Conservation (phyloP, 2,888 invertebrate genomes). For the Sphaerophoria taeniata region DNA sequence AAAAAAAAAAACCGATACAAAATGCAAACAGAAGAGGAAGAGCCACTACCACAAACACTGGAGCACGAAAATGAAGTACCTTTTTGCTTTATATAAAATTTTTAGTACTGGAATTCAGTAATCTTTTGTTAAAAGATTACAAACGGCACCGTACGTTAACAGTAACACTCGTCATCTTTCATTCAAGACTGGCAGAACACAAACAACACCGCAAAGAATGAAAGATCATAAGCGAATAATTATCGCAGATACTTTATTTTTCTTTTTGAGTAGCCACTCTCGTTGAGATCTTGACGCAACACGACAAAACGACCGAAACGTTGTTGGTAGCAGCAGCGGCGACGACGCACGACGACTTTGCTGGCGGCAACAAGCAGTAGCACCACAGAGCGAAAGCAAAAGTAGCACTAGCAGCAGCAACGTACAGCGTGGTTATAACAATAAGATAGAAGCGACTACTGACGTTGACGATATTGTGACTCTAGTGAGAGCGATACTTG, state of each 20-base stretch:
- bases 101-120: conserved; percentile 46
- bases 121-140: conserved; percentile 64
- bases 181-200: conserved; percentile 42
- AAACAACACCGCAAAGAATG: conserved; percentile 63
- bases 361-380: conserved; percentile 10
- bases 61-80: conserved; percentile 17
- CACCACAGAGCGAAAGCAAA: conserved; percentile 16
- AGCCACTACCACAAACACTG: not conserved
- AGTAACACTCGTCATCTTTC: conserved; percentile 63
- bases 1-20: conserved; percentile 42
- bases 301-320: too few relatives aligned
- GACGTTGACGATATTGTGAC: conserved; percentile 34
- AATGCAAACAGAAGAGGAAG: conserved; percentile 27
- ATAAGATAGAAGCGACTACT: conserved; percentile 49
- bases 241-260: conserved; percentile 60
- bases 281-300: conserved; percentile 38
- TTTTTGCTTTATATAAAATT: conserved; percentile 14
- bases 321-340: not conserved
- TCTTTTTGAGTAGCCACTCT: conserved; percentile 41
- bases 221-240: conserved; percentile 69
- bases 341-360: too few relatives aligned
- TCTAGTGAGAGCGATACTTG: conserved; percentile 41
- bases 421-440: conserved; percentile 30
- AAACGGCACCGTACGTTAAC: conserved; percentile 48
- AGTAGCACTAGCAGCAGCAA: not conserved